Evolutionary conservation across 2,113 vertebrate species (phyloP).

Genomic region (Rhabdornis inornatus): DNA sequence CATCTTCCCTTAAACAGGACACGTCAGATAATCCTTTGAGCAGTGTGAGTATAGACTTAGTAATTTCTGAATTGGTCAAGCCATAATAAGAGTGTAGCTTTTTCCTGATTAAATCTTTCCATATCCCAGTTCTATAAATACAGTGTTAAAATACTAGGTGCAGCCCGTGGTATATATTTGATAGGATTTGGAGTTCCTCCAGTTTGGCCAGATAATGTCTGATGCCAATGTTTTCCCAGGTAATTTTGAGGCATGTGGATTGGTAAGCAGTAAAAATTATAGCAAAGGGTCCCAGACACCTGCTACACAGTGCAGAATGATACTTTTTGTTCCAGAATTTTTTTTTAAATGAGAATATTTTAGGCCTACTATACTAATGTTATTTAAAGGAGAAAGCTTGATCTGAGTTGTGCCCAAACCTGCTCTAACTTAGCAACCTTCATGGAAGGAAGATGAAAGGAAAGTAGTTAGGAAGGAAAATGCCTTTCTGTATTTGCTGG

Average conservation of each 20-base stretch:
- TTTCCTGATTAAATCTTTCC: background rate
- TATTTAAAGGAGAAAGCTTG: background rate
- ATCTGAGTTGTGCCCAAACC: background rate
- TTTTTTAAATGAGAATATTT: background rate
- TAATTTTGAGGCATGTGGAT: background rate
- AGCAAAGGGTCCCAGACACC: background rate
- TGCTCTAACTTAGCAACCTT: background rate
- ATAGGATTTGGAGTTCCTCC: background rate
- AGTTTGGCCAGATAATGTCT: background rate
- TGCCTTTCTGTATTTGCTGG: background rate
- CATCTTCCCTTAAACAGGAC: background rate
- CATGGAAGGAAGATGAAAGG: background rate
- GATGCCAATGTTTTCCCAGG: background rate
- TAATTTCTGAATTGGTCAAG: conserved; percentile 5
- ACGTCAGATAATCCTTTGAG: background rate
- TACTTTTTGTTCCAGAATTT: background rate
- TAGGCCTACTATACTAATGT: background rate
- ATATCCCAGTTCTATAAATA: conserved; percentile 8
- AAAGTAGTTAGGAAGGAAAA: background rate
- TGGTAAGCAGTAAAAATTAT: background rate
- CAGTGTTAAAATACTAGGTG: background rate
- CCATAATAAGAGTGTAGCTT: background rate
- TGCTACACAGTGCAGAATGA: background rate
- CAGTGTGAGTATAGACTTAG: background rate
- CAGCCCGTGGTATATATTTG: background rate